These are phyloP conservation scores for Sericinus montela DNA, from an alignment of 2,888 invertebrate species.

Conservation along the genomic window DNA sequence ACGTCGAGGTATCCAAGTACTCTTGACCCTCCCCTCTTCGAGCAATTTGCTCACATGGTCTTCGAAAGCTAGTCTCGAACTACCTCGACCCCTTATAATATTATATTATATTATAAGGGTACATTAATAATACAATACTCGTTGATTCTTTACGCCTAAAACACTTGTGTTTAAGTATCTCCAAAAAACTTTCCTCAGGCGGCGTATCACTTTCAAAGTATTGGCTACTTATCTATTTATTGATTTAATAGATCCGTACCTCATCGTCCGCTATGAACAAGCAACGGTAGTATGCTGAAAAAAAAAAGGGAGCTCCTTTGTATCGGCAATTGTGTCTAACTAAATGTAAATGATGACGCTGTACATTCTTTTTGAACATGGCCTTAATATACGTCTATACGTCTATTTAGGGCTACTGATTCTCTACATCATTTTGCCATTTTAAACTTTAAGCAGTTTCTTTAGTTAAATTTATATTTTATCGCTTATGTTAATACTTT, in stretches of 20 bases:
- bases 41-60: no score
- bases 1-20: no score
- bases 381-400: constrained; percentile 31
- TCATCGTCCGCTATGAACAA: constrained; percentile 42
- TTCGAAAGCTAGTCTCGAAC: no score
- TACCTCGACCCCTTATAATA: no score
- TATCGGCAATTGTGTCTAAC: constrained; percentile 25
- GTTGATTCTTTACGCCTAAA: no score
- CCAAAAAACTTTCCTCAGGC: constrained; percentile 30
- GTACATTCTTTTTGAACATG: constrained; percentile 29
- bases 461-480: not conserved
- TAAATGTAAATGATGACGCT: constrained; percentile 54
- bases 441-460: not conserved
- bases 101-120: no score
- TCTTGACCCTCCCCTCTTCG: no score
- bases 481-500: not conserved
- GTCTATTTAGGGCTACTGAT: constrained; percentile 7
- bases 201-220: constrained; percentile 67
- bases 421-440: not conserved
- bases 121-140: no score
- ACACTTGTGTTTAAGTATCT: constrained; percentile 6
- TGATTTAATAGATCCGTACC: constrained; percentile 54
- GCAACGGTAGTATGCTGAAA: constrained; percentile 40
- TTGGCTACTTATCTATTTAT: constrained; percentile 64
- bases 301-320: constrained; percentile 35